phyloP scores from a whole-genome alignment of 2,113 vertebrate species.

The Cyanoramphus novaezelandiae region DNA sequence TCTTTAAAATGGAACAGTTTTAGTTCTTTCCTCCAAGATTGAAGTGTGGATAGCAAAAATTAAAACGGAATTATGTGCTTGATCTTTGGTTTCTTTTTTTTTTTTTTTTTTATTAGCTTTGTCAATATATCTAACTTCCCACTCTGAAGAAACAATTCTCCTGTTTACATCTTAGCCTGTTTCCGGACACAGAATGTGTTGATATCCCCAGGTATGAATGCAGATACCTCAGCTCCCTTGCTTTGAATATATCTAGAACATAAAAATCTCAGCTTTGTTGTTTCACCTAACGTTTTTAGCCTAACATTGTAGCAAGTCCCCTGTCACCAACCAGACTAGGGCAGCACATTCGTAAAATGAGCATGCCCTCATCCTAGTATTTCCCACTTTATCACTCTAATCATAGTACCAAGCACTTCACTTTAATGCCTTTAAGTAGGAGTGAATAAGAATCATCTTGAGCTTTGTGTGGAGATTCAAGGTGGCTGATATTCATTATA shows the following conservation, averaged over 20 bases:
- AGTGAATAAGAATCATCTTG: not conserved
- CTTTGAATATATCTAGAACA: not conserved
- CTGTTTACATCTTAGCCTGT: not conserved
- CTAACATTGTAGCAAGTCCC: rapidly evolving
- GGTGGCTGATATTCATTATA: not conserved
- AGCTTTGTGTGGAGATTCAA: not conserved
- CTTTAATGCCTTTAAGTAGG: not conserved
- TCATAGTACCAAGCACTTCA: not conserved
- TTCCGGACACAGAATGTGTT: not conserved
- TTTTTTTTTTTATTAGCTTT: not conserved
- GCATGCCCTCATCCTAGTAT: not conserved
- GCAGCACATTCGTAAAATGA: not conserved
- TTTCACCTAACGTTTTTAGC: not conserved
- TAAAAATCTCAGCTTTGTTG: not conserved
- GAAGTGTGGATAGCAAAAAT: not conserved
- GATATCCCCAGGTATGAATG: not conserved
- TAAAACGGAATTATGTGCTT: not conserved
- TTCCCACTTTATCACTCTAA: not conserved
- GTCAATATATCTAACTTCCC: not conserved
- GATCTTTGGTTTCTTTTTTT: not conserved
- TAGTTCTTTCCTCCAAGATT: not conserved
- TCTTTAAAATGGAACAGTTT: not conserved
- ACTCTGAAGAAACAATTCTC: not conserved
- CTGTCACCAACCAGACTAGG: not conserved
- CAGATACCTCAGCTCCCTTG: not conserved